These are phyloP conservation scores for Threskiornis aethiopicus DNA, from an alignment of 2,797 vertebrate species.

Conservation along the genomic window DNA sequence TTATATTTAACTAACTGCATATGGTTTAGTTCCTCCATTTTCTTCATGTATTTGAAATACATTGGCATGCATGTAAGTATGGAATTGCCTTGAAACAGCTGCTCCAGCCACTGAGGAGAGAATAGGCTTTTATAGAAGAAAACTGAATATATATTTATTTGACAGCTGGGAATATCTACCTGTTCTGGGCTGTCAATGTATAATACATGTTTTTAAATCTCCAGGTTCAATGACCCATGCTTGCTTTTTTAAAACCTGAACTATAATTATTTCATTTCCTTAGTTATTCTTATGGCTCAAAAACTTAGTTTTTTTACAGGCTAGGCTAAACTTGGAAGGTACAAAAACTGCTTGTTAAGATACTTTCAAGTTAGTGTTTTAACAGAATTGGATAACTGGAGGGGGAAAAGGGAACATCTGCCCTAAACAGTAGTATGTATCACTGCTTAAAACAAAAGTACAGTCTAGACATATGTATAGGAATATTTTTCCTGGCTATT, in stretches of 20 bases:
- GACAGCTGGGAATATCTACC: not conserved
- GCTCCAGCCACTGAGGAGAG: not conserved
- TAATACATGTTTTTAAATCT: not conserved
- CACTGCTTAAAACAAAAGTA: not conserved
- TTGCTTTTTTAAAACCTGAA: not conserved
- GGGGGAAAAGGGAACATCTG: not conserved
- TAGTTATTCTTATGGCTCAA: not conserved
- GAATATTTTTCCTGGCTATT: conserved; percentile 1
- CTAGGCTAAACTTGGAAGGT: not conserved
- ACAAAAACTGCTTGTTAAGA: not conserved
- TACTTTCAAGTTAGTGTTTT: not conserved
- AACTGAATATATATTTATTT: not conserved
- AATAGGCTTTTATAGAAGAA: not conserved
- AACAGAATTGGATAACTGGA: not conserved
- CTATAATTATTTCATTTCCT: not conserved
- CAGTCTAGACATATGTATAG: not conserved
- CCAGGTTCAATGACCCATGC: not conserved
- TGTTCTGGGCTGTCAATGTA: not conserved
- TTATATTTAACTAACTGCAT: not conserved
- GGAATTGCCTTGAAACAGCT: not conserved
- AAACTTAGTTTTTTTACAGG: not conserved
- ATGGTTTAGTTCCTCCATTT: not conserved
- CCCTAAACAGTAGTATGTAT: not conserved
- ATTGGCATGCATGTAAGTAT: not conserved
- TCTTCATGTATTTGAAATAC: not conserved